phyloP scores from a whole-genome alignment of 2,888 invertebrate species.

The Hirtodrosophila alboralis region DNA sequence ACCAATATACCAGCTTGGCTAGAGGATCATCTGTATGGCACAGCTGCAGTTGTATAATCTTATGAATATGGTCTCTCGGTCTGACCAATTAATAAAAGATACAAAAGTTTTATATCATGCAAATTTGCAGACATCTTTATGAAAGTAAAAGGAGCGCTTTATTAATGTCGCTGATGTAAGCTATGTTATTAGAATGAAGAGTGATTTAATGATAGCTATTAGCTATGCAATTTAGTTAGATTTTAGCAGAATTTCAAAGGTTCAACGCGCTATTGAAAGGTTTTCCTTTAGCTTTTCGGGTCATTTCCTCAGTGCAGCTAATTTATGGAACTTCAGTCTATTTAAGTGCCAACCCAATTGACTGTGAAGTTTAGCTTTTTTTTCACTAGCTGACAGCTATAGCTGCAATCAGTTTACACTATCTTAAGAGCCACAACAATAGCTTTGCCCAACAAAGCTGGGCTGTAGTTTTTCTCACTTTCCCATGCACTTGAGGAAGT shows the following conservation, averaged over 20 bases:
- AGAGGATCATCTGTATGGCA: constrained; percentile 35
- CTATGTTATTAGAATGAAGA: not conserved
- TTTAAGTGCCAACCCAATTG: constrained; percentile 44
- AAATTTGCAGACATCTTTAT: constrained; percentile 4
- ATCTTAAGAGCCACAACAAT: constrained; percentile 45
- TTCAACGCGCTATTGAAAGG: constrained; percentile 1
- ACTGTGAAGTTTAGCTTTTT: constrained; percentile 44
- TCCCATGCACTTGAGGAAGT: constrained; percentile 65
- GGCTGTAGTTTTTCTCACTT: constrained; percentile 51
- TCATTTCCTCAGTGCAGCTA: constrained; percentile 26
- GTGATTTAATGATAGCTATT: not conserved
- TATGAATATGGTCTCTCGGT: constrained; percentile 19
- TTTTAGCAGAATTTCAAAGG: constrained; percentile 5
- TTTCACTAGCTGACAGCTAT: not conserved
- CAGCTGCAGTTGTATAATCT: constrained; percentile 57
- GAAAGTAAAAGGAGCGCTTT: not conserved
- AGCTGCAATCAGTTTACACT: constrained; percentile 24
- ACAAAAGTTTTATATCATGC: constrained; percentile 13
- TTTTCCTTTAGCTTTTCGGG: constrained; percentile 1
- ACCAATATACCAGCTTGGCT: constrained; percentile 3
- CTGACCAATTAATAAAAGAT: constrained; percentile 41
- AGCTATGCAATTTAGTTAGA: not conserved
- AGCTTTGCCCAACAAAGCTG: constrained; percentile 11
- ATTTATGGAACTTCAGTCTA: constrained; percentile 34
- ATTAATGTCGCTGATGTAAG: not conserved